Evolutionary conservation across 2,888 invertebrate species (phyloP).

Genomic region (Synanthedon tipuliformis): DNA sequence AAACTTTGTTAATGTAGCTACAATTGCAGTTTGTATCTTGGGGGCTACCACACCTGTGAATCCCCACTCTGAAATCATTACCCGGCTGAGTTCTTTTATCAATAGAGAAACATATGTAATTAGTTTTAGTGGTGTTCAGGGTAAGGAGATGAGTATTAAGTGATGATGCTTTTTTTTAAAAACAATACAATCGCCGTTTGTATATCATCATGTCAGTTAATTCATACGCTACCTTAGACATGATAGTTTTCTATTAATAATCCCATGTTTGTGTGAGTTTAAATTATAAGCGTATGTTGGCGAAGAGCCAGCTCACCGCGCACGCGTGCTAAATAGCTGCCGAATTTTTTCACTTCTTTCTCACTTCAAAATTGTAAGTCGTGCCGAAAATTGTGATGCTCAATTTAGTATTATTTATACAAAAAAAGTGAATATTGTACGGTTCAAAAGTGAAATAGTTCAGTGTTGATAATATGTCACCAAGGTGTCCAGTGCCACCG

Average conservation of each 20-base stretch:
- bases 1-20: too few species aligned
- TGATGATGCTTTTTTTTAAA: neutral
- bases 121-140: too few species aligned
- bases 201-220: neutral
- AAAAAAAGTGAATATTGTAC: conserved; percentile 22
- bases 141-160: too few species aligned
- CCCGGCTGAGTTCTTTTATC: too few species aligned
- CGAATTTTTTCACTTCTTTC: conserved; percentile 53
- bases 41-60: too few species aligned
- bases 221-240: conserved; percentile 28
- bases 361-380: conserved; percentile 38
- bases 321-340: conserved; percentile 52
- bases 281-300: conserved; percentile 59
- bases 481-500: conserved; percentile 71
- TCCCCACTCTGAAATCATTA: too few species aligned
- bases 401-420: conserved; percentile 22
- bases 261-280: conserved; percentile 43
- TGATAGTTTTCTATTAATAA: conserved; percentile 61
- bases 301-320: conserved; percentile 47
- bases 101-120: too few species aligned
- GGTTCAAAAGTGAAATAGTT: conserved; percentile 18
- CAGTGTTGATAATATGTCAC: conserved; percentile 65
- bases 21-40: too few species aligned
- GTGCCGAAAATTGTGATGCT: conserved; percentile 36
- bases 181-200: neutral